Evolutionary conservation across 2,113 vertebrate species (phyloP).

Genomic region (Dromiciops gliroides): DNA sequence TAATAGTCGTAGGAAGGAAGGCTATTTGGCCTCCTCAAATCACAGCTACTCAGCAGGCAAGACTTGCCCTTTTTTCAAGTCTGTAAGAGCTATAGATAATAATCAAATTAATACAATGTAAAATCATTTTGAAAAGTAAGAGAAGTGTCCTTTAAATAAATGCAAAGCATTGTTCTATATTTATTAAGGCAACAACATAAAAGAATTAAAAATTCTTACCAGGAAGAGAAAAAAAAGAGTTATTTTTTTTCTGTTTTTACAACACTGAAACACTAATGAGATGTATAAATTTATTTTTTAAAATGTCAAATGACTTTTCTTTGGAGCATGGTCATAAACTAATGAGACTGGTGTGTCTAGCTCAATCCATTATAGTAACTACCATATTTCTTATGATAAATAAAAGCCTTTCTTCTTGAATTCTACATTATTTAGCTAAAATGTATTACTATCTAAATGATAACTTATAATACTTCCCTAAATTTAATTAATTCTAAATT

Average conservation of each 20-base stretch:
- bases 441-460: not conserved
- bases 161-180: not conserved
- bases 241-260: not conserved
- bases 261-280: not conserved
- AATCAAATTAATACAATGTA: not conserved
- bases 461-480: not conserved
- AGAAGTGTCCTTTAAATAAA: not conserved
- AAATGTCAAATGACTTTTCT: not conserved
- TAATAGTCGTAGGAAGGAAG: not conserved
- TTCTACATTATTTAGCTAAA: not conserved
- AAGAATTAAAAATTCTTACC: not conserved
- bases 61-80: not conserved
- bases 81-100: not conserved
- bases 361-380: not conserved
- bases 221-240: not conserved
- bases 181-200: not conserved
- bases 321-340: not conserved
- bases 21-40: not conserved
- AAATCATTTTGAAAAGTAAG: not conserved
- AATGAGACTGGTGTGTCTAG: not conserved
- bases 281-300: not conserved
- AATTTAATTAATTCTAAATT: not conserved
- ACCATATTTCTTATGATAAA: not conserved
- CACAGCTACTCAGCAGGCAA: not conserved
- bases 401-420: not conserved